Percentiles rank a stretch among this genome's conserved stretches.
These are phyloP conservation scores for Tetranychus urticae DNA, from an alignment of 1,140 invertebrate genomes.

Conservation along the genomic window DNA sequence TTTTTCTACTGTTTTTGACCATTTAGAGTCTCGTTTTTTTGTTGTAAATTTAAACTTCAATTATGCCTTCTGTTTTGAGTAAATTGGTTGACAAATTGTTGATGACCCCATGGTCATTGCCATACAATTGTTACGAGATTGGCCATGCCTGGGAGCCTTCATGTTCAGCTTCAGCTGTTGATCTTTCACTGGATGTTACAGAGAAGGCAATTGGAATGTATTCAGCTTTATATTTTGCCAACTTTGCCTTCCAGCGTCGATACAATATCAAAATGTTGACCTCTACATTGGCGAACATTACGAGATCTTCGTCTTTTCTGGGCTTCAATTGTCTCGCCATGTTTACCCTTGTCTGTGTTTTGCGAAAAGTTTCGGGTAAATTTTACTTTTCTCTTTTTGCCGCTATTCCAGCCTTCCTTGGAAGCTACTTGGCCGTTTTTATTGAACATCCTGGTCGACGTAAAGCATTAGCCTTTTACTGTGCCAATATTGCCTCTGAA, in stretches of 20 bases:
- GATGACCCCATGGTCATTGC: conserved; percentile 18
- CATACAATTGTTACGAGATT: conserved; percentile 36
- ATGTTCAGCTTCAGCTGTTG: neutral
- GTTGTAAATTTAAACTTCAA: too few relatives aligned
- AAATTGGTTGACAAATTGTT: conserved; percentile 22
- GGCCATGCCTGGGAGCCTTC: conserved; percentile 42
- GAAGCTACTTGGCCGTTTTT: conserved; percentile 4
- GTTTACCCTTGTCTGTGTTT: neutral
- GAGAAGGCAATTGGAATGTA: neutral
- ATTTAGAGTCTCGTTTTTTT: too few relatives aligned
- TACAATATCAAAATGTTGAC: neutral
- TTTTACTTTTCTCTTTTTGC: conserved; percentile 1
- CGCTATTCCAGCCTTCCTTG: neutral
- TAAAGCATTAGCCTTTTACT: conserved; percentile 42
- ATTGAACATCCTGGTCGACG: conserved; percentile 45
- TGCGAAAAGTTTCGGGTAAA: neutral
- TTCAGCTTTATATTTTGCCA: neutral
- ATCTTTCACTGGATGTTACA: neutral
- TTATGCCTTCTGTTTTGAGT: conserved; percentile 27
- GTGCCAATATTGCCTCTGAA: conserved; percentile 39
- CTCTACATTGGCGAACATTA: neutral
- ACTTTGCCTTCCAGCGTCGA: neutral
- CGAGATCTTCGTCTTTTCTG: neutral
- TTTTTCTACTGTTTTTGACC: too few relatives aligned
- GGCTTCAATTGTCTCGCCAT: neutral